Conservation (phyloP, 2,888 invertebrate genomes). For the Melieria crassipennis region DNA sequence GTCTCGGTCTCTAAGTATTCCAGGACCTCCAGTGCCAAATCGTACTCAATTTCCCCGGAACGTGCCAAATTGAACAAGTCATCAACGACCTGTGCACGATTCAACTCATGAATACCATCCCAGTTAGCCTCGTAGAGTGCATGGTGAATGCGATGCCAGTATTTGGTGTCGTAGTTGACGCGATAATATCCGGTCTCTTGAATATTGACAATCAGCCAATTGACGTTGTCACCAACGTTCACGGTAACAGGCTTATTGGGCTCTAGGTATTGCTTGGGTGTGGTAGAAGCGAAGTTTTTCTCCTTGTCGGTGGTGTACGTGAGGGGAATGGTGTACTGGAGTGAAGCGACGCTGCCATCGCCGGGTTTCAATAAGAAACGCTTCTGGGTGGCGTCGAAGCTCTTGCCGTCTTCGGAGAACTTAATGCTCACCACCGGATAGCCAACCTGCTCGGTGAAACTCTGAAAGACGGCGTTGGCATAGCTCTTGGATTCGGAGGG, state of each 20-base stretch:
- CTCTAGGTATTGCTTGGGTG: constrained; percentile 51
- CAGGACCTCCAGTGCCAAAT: constrained; percentile 73
- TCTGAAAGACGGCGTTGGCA: constrained; percentile 58
- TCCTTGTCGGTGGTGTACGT: constrained; percentile 54
- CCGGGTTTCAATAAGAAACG: constrained; percentile 57
- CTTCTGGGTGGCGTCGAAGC: constrained; percentile 52
- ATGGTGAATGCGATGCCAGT: constrained; percentile 69
- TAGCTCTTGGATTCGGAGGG: constrained; percentile 54
- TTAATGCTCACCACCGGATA: constrained; percentile 73
- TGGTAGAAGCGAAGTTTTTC: constrained; percentile 49
- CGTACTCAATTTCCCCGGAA: constrained; percentile 71
- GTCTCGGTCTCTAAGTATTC: constrained; percentile 76
- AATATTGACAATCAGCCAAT: constrained; percentile 61
- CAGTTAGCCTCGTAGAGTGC: constrained; percentile 45
- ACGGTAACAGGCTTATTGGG: neutral
- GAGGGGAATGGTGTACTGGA: constrained; percentile 59
- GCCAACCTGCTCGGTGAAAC: constrained; percentile 75
- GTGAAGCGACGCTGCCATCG: constrained; percentile 43
- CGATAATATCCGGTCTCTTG: constrained; percentile 68
- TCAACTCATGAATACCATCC: constrained; percentile 71
- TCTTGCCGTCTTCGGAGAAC: constrained; percentile 39
- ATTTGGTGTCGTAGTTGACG: constrained; percentile 74
- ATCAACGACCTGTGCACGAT: constrained; percentile 83
- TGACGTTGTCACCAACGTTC: fast-evolving
- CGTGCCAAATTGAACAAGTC: constrained; percentile 82